Evolutionary conservation across 2,797 vertebrate genomes (phyloP).

Genomic region (Diglossa cyanea): DNA sequence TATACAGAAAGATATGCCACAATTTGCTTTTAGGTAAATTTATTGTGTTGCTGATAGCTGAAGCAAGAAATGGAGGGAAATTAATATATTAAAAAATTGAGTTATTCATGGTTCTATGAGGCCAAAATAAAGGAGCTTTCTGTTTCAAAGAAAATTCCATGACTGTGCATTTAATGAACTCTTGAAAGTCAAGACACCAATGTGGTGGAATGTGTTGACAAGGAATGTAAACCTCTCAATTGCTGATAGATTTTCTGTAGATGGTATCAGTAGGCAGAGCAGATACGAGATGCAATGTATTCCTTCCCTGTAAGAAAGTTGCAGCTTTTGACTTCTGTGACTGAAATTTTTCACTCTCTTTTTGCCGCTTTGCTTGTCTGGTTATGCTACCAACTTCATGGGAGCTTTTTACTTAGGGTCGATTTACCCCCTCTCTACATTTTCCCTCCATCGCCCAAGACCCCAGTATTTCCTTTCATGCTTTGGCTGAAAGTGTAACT

Average conservation of each 20-base stretch:
- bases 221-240: not conserved
- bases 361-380: slow-evolving; percentile 37
- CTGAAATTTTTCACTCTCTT: slow-evolving; percentile 46
- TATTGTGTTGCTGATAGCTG: not conserved
- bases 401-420: slow-evolving; percentile 49
- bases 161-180: slow-evolving; percentile 8
- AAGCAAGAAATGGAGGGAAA: not conserved
- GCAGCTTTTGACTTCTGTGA: slow-evolving; percentile 1
- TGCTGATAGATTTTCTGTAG: slow-evolving; percentile 54
- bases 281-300: slow-evolving; percentile 37
- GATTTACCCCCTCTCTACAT: not conserved
- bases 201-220: not conserved
- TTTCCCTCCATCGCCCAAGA: not conserved
- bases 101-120: not conserved
- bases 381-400: slow-evolving; percentile 30
- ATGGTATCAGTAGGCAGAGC: slow-evolving; percentile 45
- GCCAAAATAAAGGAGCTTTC: not conserved
- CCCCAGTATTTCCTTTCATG: slow-evolving; percentile 40
- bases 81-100: not conserved
- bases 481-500: slow-evolving; percentile 60
- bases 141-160: slow-evolving; percentile 21
- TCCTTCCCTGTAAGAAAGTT: slow-evolving; percentile 38
- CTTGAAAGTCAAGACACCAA: not conserved
- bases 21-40: not conserved
- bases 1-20: not conserved